Base-by-base conservation (phyloP, 2,888 invertebrate species). In the Spatulosminthurus flaviceps region DNA sequence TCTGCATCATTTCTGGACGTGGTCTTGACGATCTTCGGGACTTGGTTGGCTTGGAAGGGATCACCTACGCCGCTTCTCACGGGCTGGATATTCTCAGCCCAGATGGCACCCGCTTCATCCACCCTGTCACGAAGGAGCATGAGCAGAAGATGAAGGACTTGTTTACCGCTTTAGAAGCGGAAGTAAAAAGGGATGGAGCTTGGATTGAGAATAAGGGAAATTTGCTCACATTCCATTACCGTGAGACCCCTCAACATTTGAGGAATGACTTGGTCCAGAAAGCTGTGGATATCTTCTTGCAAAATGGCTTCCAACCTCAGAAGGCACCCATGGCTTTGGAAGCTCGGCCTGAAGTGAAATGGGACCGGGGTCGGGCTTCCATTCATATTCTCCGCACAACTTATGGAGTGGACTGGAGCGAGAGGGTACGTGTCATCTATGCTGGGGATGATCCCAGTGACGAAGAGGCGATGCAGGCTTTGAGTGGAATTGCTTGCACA, bases 151-250 rank as follows among this genome's bases (percentile, higher is more conserved):
- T 88, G 26, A 83, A 86, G 71, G 86, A 84, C 24, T 84, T 88
- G 9, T 84, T 87, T 80, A 84, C 87, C 67, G 84, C 85, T 41
- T 85, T 88, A 41, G 86, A 88, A 69, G 82, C 81, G 19, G 83
- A 87, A 70, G 87, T 87, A 19, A 88, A 88, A 82, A 85, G 84
- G 72, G 86, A 88, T 73, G 88, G 88, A 24, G 88, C 88, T 22
- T 89, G 88, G 88, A 87, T 88, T 16, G 88, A 89, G 81, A 87
- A 88, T 83, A 88, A 88, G 84, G 88, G 88, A 1, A 86, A 87
- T 11, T 83, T 88, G 41, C 82, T 88, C 26, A 88, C 88, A 16
- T 88, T 87, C 85, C 88, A 89, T 79, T 88, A 88, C 85, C 85
- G 88, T 41, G 88, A 88, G 84, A 87, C 87, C 7, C 87, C 87